Conservation (phyloP, 1,140 invertebrate species). For the Anthonomus grandis region DNA sequence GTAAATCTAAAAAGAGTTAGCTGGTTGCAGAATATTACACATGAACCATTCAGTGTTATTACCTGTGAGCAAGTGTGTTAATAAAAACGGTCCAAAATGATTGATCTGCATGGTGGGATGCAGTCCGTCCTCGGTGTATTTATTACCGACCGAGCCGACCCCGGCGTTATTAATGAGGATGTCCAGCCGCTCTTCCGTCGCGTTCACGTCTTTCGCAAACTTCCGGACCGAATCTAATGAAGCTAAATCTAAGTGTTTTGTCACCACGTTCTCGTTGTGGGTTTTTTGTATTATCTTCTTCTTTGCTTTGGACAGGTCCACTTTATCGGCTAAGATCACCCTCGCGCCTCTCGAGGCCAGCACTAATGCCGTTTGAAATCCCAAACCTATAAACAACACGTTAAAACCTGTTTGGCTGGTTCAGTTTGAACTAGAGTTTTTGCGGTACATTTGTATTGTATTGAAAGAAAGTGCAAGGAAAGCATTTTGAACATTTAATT, state of each 20-base stretch:
- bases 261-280: conserved; percentile 45
- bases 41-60: background rate
- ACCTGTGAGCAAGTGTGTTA: conserved; percentile 63
- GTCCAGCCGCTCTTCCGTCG: conserved; percentile 51
- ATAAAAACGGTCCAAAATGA: conserved; percentile 64
- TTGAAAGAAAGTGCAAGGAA: too few relatives aligned
- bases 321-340: conserved; percentile 42
- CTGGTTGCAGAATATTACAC: background rate
- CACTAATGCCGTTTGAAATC: conserved; percentile 41
- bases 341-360: conserved; percentile 41
- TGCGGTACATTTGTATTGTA: too few relatives aligned
- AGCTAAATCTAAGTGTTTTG: conserved; percentile 47
- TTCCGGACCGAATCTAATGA: conserved; percentile 51
- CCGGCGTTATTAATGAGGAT: conserved; percentile 67
- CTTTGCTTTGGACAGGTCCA: conserved; percentile 45
- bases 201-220: conserved; percentile 51
- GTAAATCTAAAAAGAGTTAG: conserved; percentile 41
- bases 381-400: conserved; percentile 33
- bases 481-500: too few relatives aligned
- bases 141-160: conserved; percentile 49
- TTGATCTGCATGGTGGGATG: conserved; percentile 63
- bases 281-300: conserved; percentile 44
- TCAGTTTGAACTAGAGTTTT: too few relatives aligned
- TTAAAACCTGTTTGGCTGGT: too few relatives aligned
- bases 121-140: conserved; percentile 60